phyloP scores from a whole-genome alignment of 2,888 invertebrate species.

The Hybos culiciformis region DNA sequence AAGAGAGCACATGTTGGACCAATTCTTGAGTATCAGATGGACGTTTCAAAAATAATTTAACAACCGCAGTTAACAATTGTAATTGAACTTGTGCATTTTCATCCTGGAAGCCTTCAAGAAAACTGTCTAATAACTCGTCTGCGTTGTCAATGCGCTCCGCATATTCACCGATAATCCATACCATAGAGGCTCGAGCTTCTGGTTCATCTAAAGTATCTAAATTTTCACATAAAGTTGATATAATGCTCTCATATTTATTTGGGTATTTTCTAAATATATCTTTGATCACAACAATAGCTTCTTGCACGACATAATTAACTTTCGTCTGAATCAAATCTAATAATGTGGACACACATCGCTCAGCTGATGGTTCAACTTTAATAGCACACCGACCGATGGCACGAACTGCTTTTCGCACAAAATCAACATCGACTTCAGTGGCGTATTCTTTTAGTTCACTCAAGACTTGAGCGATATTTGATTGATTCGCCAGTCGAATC shows the following conservation, averaged over 20 bases:
- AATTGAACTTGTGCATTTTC: conserved; percentile 95
- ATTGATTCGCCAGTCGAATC: conserved; percentile 95
- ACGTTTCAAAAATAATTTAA: conserved; percentile 93
- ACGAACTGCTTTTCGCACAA: conserved; percentile 95
- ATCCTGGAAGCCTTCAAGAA: conserved; percentile 95
- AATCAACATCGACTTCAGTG: conserved; percentile 98
- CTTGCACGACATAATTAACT: conserved; percentile 99
- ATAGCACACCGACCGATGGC: conserved; percentile 99
- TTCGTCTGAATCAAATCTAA: conserved; percentile 98
- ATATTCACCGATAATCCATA: conserved; percentile 91
- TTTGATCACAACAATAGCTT: conserved; percentile 98
- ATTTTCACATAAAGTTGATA: conserved; percentile 97
- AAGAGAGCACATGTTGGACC: conserved; percentile 87
- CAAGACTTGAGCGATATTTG: conserved; percentile 94
- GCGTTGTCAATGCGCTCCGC: conserved; percentile 99
- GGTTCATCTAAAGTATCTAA: conserved; percentile 97
- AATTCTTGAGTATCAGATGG: conserved; percentile 97
- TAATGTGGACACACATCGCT: conserved; percentile 93
- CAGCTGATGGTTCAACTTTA: conserved; percentile 92
- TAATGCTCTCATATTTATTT: conserved; percentile 99
- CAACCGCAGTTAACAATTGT: conserved; percentile 93
- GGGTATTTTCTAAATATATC: conserved; percentile 96
- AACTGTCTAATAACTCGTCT: conserved; percentile 93
- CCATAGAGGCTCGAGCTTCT: conserved; percentile 97
- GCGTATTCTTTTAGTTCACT: conserved; percentile 98